Evolutionary conservation across 92 coral and sea anemone species (phyloP).

Genomic region (Parazoanthus swiftii): DNA sequence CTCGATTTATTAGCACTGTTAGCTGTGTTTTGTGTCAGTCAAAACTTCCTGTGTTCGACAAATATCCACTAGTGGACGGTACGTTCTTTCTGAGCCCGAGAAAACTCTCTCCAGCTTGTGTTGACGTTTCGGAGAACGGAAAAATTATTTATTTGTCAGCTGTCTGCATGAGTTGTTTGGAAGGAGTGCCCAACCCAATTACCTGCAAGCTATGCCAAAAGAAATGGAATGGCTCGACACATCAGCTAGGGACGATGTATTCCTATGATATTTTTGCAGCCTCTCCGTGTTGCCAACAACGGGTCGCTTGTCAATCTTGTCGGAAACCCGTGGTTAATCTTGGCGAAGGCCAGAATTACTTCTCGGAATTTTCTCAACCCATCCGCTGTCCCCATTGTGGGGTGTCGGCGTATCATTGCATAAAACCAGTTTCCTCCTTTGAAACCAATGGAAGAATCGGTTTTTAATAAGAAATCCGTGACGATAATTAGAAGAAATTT

Average conservation of each 20-base stretch:
- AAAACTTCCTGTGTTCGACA: slow-evolving; percentile 90
- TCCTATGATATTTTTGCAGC: slow-evolving; percentile 98
- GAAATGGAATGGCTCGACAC: slow-evolving; percentile 96
- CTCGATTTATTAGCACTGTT: slow-evolving; percentile 71
- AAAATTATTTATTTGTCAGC: slow-evolving; percentile 82
- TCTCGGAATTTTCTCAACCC: slow-evolving; percentile 91
- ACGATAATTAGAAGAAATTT: slow-evolving; percentile 1
- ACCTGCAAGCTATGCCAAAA: slow-evolving; percentile 90
- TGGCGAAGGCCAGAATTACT: slow-evolving; percentile 75
- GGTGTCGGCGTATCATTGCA: slow-evolving; percentile 88
- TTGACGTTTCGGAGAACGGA: slow-evolving; percentile 87
- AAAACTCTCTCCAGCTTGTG: slow-evolving; percentile 72
- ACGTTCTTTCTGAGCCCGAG: slow-evolving; percentile 95
- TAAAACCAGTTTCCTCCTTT: slow-evolving; percentile 77
- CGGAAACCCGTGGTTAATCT: slow-evolving; percentile 89
- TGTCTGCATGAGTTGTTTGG: slow-evolving; percentile 92
- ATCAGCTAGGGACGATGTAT: slow-evolving; percentile 94
- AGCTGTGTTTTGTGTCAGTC: slow-evolving; percentile 91
- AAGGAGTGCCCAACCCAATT: slow-evolving; percentile 89
- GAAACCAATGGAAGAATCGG: slow-evolving; percentile 47
- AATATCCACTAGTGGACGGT: slow-evolving; percentile 96
- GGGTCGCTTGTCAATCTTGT: slow-evolving; percentile 90
- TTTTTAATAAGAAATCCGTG: slow-evolving; percentile 12
- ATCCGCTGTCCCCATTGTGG: slow-evolving; percentile 97
- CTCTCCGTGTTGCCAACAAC: slow-evolving; percentile 90